Percentiles rank a stretch among this genome's conserved stretches.
These are phyloP conservation scores for Kradibia gibbosae DNA, from an alignment of 1,140 invertebrate species.

Conservation along the genomic window DNA sequence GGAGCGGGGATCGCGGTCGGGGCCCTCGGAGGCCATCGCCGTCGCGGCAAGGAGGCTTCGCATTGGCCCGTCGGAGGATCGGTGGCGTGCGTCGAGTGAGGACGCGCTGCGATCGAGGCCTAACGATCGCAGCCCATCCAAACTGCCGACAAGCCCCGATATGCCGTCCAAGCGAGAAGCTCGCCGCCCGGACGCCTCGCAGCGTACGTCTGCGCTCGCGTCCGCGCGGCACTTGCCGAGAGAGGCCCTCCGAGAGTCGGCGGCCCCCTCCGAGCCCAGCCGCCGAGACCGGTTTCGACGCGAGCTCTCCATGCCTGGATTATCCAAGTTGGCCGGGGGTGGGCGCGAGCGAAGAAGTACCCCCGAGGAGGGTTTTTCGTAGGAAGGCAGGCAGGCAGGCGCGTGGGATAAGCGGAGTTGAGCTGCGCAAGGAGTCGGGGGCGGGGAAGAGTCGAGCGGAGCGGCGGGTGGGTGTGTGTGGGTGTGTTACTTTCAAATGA, in stretches of 20 bases:
- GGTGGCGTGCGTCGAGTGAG: constrained; percentile 54
- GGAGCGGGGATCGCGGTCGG: too few species aligned
- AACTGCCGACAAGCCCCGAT: constrained; percentile 52
- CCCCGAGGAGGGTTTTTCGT: too few species aligned
- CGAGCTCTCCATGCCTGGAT: too few species aligned
- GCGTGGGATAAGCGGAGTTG: neutral
- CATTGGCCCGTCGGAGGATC: neutral
- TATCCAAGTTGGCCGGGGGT: too few species aligned
- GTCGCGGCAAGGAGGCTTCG: too few species aligned
- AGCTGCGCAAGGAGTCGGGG: too few species aligned
- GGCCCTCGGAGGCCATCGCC: too few species aligned
- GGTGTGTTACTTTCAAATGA: neutral
- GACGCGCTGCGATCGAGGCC: constrained; percentile 69
- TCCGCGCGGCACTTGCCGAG: constrained; percentile 24
- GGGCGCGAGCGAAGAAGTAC: too few species aligned
- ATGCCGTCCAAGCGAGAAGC: constrained; percentile 25
- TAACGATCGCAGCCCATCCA: constrained; percentile 67
- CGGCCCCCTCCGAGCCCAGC: too few species aligned
- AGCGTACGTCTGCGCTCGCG: constrained; percentile 67
- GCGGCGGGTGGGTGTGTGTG: neutral
- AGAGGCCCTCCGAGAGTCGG: neutral
- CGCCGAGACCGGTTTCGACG: too few species aligned
- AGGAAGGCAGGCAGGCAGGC: too few species aligned
- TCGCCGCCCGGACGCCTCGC: constrained; percentile 46
- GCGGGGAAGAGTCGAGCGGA: neutral